Evolutionary conservation across 2,797 vertebrate genomes (phyloP).

Genomic region (Poeciliopsis paucimaculata): DNA sequence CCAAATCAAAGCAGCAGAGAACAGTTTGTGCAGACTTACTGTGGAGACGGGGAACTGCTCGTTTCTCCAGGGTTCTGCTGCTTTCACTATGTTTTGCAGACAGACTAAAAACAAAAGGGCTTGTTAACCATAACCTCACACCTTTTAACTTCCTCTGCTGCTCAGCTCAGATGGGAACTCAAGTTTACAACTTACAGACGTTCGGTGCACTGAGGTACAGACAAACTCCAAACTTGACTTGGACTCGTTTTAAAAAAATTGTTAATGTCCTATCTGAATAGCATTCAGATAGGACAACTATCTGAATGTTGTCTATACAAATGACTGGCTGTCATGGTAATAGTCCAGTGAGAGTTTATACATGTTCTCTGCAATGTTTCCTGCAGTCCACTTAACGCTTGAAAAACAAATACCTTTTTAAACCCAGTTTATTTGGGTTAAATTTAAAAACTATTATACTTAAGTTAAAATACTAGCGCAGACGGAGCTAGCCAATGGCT

Average conservation of each 20-base stretch:
- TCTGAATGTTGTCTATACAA: background rate
- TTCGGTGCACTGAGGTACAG: background rate
- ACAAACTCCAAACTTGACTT: background rate
- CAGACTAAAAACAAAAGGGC: background rate
- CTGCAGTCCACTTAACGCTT: background rate
- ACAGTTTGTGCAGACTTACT: background rate
- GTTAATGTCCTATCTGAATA: background rate
- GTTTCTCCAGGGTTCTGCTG: conserved; percentile 14
- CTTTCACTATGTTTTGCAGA: background rate
- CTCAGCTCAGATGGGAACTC: background rate
- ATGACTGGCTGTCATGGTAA: background rate
- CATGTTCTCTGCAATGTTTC: background rate
- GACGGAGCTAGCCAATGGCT: background rate
- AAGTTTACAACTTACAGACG: background rate
- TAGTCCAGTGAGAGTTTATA: background rate
- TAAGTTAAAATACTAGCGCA: background rate
- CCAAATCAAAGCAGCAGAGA: conserved; percentile 4
- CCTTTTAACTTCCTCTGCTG: background rate
- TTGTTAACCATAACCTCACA: background rate
- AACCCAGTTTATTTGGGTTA: background rate
- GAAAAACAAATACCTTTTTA: background rate
- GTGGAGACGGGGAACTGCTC: background rate
- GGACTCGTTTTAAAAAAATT: background rate
- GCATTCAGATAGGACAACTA: too few relatives aligned
- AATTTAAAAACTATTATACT: background rate